A percentile compares a stretch with the other conserved stretches of the same genome.
Conservation (phyloP, 2,888 invertebrate species). For the Polydrusus pterygomalis region DNA sequence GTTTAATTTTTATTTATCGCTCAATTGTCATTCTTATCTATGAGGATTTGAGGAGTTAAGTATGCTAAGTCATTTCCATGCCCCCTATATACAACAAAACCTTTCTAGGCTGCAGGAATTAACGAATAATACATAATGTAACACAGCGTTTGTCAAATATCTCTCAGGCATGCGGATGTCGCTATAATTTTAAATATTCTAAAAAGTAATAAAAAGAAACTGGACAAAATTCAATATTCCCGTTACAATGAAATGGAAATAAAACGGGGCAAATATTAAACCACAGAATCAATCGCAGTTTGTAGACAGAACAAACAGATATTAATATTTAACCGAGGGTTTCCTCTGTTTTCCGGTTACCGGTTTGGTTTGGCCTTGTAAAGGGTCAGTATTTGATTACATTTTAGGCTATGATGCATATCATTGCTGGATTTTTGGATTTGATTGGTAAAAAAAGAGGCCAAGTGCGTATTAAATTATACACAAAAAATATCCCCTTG, state of each 20-base stretch:
- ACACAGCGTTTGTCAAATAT: no score
- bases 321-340: slow-evolving; percentile 64
- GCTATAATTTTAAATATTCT: slow-evolving; percentile 6
- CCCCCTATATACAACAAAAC: no score
- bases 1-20: no score
- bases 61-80: no score
- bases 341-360: slow-evolving; percentile 49
- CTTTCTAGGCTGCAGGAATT: no score
- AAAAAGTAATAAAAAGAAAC: slow-evolving; percentile 27
- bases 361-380: slow-evolving; percentile 12
- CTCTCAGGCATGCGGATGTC: background rate
- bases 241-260: slow-evolving; percentile 51
- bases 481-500: no score
- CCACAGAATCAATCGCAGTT: slow-evolving; percentile 66
- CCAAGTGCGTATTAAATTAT: background rate
- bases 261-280: slow-evolving; percentile 64
- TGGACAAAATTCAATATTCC: slow-evolving; percentile 31
- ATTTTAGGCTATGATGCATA: slow-evolving; percentile 28
- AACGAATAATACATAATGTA: no score
- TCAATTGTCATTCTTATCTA: no score
- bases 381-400: slow-evolving; percentile 46
- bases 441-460: background rate
- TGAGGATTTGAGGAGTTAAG: no score
- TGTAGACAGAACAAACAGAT: slow-evolving; percentile 65
- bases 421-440: background rate